These are phyloP conservation scores for Cotesia vestalis DNA, from an alignment of 1,140 invertebrate species.

Conservation along the genomic window DNA sequence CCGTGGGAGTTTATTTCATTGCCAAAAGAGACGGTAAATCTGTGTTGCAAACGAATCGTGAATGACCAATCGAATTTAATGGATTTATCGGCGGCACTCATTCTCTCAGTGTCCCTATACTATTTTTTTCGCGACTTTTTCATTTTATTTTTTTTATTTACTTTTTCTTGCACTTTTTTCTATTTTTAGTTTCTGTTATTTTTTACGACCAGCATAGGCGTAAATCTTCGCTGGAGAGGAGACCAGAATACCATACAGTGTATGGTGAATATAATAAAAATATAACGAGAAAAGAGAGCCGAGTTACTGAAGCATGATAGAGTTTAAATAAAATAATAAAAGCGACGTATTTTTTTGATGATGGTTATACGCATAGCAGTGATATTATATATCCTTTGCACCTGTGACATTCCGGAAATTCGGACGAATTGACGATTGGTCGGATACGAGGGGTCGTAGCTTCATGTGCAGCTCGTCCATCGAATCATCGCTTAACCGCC, in stretches of 20 bases:
- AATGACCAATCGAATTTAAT: conserved; percentile 41
- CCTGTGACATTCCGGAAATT: conserved; percentile 36
- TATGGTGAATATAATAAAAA: too few relatives aligned
- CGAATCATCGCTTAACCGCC: conserved; percentile 29
- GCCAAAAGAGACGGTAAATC: conserved; percentile 37
- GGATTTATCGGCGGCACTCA: conserved; percentile 30
- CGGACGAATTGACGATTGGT: conserved; percentile 35
- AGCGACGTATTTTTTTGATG: conserved; percentile 2
- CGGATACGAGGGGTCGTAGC: conserved; percentile 23
- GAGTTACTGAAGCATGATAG: not conserved
- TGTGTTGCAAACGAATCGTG: conserved; percentile 37
- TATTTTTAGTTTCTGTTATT: not conserved
- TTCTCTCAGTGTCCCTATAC: not conserved
- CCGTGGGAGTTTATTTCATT: conserved; percentile 37
- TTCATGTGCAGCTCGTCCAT: conserved; percentile 14
- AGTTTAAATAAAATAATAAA: conserved; percentile 23
- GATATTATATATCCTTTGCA: conserved; percentile 33
- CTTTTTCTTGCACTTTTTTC: not conserved
- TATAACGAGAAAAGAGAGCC: not conserved
- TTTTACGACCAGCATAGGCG: not conserved
- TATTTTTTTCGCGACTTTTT: conserved; percentile 5
- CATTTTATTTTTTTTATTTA: conserved; percentile 4
- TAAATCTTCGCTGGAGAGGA: conserved; percentile 14
- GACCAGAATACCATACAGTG: not conserved
- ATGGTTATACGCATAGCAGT: not conserved